Percentiles rank a stretch among this genome's conserved stretches.
Evolutionary conservation across 2,888 invertebrate genomes (phyloP).

Genomic region (Tupiocoris notatus): DNA sequence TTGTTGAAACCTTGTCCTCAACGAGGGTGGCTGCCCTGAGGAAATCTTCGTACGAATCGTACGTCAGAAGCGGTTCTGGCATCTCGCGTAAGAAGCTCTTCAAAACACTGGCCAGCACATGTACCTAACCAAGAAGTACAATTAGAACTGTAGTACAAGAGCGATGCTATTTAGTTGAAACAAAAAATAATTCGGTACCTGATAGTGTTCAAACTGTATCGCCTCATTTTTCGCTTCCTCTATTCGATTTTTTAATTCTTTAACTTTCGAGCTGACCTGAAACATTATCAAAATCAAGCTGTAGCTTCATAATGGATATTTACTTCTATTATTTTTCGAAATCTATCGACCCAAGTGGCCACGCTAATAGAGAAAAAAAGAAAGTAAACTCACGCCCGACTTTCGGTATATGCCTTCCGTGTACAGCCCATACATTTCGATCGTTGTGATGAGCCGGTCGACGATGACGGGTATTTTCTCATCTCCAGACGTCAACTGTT

Average conservation of each 20-base stretch:
- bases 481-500: constrained; percentile 69
- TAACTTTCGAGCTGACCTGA: constrained; percentile 65
- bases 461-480: constrained; percentile 84
- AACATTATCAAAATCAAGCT: no score
- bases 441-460: constrained; percentile 81
- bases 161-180: no score
- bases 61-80: constrained; percentile 89
- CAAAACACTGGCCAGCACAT: constrained; percentile 84
- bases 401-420: constrained; percentile 92
- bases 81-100: constrained; percentile 89
- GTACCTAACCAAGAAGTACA: constrained; percentile 58
- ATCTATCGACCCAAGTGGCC: no score
- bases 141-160: not conserved
- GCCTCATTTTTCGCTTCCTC: constrained; percentile 61
- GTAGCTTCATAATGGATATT: no score
- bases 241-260: constrained; percentile 71
- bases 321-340: no score
- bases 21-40: constrained; percentile 82
- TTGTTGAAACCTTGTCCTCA: constrained; percentile 79
- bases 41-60: constrained; percentile 92
- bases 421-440: constrained; percentile 88
- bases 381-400: constrained; percentile 68
- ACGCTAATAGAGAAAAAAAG: not conserved
- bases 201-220: constrained; percentile 51
- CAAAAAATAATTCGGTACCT: no score